phyloP scores from a whole-genome alignment of 2,797 vertebrate genomes.

The Anguilla anguilla region DNA sequence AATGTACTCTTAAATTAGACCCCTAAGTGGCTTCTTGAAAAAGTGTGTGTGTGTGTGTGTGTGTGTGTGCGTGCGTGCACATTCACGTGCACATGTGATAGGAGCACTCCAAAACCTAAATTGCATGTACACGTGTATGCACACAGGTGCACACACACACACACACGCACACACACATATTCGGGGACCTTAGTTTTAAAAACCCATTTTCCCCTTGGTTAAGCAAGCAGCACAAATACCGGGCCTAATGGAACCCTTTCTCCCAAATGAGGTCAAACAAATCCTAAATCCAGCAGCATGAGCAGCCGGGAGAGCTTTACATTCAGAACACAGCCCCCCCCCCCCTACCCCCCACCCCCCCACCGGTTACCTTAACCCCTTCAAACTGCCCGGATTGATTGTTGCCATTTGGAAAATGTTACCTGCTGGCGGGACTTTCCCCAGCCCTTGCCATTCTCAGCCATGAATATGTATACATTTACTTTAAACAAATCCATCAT shows the following conservation, averaged over 20 bases:
- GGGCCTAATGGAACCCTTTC: conserved; percentile 72
- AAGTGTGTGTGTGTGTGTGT: too few species aligned
- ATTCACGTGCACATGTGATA: not conserved
- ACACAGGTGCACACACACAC: conserved; percentile 26
- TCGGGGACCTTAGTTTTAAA: conserved; percentile 71
- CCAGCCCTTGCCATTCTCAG: not conserved
- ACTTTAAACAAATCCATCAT: not conserved
- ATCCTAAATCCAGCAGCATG: conserved; percentile 65
- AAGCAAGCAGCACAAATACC: conserved; percentile 76
- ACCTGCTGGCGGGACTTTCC: not conserved
- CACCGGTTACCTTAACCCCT: conserved; percentile 6
- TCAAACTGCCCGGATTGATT: conserved; percentile 7
- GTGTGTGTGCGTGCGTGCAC: not conserved
- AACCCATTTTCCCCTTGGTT: conserved; percentile 77
- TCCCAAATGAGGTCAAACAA: conserved; percentile 71
- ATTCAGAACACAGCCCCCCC: not conserved
- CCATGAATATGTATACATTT: conserved; percentile 8
- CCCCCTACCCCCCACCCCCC: not conserved
- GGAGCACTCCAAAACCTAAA: not conserved
- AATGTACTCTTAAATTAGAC: too few species aligned
- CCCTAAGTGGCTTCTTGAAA: too few species aligned
- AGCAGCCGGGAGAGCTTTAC: conserved; percentile 35
- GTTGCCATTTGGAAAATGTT: conserved; percentile 20
- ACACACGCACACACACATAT: conserved; percentile 47
- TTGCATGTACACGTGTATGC: conserved; percentile 15